A percentile compares a stretch with the other conserved stretches of the same genome.
These are phyloP conservation scores for Thymallus thymallus DNA, from an alignment of 2,113 vertebrate genomes.

Conservation along the genomic window DNA sequence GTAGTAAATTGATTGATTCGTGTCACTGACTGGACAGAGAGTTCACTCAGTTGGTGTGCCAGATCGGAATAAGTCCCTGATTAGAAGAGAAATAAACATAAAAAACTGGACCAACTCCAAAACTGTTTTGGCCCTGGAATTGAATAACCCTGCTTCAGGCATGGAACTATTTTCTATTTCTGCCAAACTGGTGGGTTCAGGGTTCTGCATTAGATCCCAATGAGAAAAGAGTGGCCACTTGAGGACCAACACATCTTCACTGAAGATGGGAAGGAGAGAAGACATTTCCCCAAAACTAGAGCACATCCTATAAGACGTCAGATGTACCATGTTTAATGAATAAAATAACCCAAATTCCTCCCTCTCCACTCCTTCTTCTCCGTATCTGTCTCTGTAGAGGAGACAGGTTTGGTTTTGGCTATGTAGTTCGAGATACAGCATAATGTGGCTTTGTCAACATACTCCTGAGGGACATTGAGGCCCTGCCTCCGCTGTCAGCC, in stretches of 20 bases:
- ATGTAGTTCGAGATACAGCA: constrained; percentile 48
- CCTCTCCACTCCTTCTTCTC: neutral
- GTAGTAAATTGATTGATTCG: no score
- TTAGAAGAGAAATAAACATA: no score
- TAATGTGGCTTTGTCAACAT: constrained; percentile 47
- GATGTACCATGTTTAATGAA: constrained; percentile 64
- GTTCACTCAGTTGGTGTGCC: no score
- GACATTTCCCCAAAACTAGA: constrained; percentile 46
- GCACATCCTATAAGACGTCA: constrained; percentile 46
- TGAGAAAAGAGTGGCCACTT: neutral
- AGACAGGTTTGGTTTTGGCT: constrained; percentile 30
- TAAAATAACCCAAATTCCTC: constrained; percentile 60
- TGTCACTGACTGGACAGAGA: no score
- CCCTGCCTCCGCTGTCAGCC: constrained; percentile 38
- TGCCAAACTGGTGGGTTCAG: no score
- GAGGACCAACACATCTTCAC: neutral
- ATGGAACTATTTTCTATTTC: no score
- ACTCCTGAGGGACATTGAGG: constrained; percentile 32
- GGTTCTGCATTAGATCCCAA: no score
- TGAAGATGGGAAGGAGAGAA: neutral
- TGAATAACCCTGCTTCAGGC: no score
- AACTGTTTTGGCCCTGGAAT: no score
- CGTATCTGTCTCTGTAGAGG: constrained; percentile 4
- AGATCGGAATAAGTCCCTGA: no score
- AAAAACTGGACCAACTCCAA: no score